phyloP scores from a whole-genome alignment of 2,797 vertebrate genomes.

The Chiroxiphia lanceolata region DNA sequence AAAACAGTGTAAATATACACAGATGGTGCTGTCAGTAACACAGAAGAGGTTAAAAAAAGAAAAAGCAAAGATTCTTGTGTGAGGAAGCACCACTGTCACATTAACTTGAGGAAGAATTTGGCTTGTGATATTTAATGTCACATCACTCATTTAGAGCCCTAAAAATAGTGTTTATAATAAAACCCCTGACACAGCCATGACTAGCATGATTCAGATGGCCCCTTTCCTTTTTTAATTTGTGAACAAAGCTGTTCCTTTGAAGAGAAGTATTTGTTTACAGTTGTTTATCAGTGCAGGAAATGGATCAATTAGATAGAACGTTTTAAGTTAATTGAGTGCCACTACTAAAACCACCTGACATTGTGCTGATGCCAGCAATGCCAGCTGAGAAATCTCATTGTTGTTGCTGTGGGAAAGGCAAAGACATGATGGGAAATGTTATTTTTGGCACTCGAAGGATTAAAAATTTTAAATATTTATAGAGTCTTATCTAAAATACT shows the following conservation, averaged over 20 bases:
- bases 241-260: slow-evolving; percentile 49
- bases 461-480: slow-evolving; percentile 75
- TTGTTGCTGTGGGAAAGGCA: slow-evolving; percentile 23
- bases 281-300: slow-evolving; percentile 58
- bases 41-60: neutral
- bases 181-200: neutral
- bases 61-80: neutral
- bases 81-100: neutral
- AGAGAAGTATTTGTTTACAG: slow-evolving; percentile 50
- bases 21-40: neutral
- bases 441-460: slow-evolving; percentile 43
- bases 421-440: slow-evolving; percentile 40
- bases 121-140: neutral
- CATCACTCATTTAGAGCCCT: neutral
- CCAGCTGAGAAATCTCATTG: slow-evolving; percentile 41
- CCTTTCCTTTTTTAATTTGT: slow-evolving; percentile 40
- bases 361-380: neutral
- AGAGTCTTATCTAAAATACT: slow-evolving; percentile 71
- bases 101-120: slow-evolving; percentile 1
- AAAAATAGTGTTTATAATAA: slow-evolving; percentile 53
- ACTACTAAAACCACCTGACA: slow-evolving; percentile 28
- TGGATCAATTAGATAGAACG: slow-evolving; percentile 57
- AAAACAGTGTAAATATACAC: neutral
- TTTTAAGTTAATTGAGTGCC: slow-evolving; percentile 58
- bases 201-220: slow-evolving; percentile 13